Evolutionary conservation across 2,888 invertebrate genomes (phyloP).

Genomic region (Ptilodon capucinus): DNA sequence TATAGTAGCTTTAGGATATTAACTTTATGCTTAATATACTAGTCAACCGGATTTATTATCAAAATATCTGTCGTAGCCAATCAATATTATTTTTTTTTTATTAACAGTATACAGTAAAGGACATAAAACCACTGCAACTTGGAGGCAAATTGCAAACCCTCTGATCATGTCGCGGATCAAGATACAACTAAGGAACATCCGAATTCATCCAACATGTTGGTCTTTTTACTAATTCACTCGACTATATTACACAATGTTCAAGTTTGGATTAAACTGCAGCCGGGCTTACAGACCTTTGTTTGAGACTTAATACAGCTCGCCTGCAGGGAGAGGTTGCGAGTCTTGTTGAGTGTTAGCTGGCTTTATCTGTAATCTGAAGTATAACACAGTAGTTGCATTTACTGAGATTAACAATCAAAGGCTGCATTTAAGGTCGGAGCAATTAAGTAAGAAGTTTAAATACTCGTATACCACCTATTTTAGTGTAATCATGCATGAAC

Average conservation of each 20-base stretch:
- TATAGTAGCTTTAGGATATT: no score
- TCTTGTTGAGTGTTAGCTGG: neutral
- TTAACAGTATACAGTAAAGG: no score
- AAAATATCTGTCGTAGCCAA: no score
- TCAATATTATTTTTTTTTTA: no score
- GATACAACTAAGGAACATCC: conserved; percentile 19
- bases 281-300: neutral
- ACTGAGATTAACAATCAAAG: neutral
- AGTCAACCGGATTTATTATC: no score
- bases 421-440: neutral
- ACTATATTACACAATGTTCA: neutral
- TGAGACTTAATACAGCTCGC: neutral
- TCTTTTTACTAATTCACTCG: conserved; percentile 21
- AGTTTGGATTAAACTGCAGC: neutral
- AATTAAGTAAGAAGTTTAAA: no score
- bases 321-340: neutral
- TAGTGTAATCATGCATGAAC: no score
- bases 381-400: neutral
- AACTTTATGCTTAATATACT: no score
- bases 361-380: neutral
- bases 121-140: no score
- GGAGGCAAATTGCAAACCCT: conserved; percentile 23
- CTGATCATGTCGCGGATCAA: conserved; percentile 28
- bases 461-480: no score
- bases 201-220: conserved; percentile 13